phyloP scores from a whole-genome alignment of 2,888 invertebrate species.

The Minunthozetes semirufus region DNA sequence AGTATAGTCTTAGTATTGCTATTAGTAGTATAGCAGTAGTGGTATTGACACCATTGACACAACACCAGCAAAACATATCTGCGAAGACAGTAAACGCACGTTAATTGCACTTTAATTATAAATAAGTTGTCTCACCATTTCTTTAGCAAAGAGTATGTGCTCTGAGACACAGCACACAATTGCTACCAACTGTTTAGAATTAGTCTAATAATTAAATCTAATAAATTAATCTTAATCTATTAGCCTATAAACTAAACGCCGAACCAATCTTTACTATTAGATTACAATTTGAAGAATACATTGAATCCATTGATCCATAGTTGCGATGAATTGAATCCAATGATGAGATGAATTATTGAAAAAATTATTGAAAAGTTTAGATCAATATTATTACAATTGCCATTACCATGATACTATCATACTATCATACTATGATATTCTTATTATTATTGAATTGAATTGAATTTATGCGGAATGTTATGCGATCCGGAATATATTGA shows the following conservation, averaged over 20 bases:
- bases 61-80: not conserved
- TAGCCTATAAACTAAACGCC: not conserved
- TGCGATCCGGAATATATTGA: constrained; percentile 14
- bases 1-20: not conserved
- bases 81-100: constrained; percentile 22
- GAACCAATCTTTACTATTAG: not conserved
- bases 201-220: not conserved
- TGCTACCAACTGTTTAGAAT: not conserved
- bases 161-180: not conserved
- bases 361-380: not conserved
- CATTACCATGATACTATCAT: too few species aligned
- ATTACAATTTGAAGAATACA: not conserved
- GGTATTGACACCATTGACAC: not conserved
- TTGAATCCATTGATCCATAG: not conserved
- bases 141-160: not conserved
- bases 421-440: too few species aligned
- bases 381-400: not conserved
- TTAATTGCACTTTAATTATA: constrained; percentile 32
- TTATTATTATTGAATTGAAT: constrained; percentile 11
- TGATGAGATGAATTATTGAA: too few species aligned
- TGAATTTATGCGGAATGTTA: constrained; percentile 11
- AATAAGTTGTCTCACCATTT: not conserved
- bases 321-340: not conserved
- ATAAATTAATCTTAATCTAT: not conserved
- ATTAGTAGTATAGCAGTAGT: not conserved